A percentile compares a stretch with the other conserved stretches of the same genome.
phyloP scores from a whole-genome alignment of 64 coral and sea anemone species.

The Cladopsammia gracilis region DNA sequence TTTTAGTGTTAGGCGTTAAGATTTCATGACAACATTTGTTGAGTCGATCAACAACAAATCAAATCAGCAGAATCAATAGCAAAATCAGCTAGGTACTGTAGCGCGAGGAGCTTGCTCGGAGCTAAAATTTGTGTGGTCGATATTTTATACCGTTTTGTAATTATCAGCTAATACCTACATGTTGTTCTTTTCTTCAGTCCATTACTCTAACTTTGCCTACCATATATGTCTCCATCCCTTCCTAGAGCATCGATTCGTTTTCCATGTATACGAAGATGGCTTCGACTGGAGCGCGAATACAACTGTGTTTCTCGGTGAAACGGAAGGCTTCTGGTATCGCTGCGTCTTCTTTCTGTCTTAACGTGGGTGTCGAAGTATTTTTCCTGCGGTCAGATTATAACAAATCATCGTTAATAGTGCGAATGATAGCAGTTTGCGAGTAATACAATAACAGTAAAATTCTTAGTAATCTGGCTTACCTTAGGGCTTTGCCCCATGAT shows the following conservation, averaged over 20 bases:
- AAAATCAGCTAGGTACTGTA: not conserved
- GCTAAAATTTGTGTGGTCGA: not conserved
- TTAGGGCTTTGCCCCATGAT: not conserved
- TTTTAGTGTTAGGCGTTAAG: not conserved
- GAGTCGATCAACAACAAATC: not conserved
- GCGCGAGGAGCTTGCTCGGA: not conserved
- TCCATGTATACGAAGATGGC: constrained; percentile 82
- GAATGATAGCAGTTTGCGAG: not conserved
- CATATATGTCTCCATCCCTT: constrained; percentile 85
- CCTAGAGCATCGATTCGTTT: constrained; percentile 81
- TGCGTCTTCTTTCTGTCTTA: constrained; percentile 55
- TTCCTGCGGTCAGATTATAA: constrained; percentile 1
- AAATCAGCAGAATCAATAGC: not conserved
- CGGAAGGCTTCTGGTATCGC: constrained; percentile 80
- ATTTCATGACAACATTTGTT: not conserved
- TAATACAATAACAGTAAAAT: not conserved
- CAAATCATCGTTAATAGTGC: not conserved
- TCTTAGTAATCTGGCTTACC: not conserved
- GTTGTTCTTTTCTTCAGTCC: not conserved
- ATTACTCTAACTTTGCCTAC: constrained; percentile 46
- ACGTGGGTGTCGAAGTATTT: constrained; percentile 70
- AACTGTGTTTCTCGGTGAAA: constrained; percentile 92
- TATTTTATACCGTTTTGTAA: not conserved
- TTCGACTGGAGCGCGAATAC: constrained; percentile 84
- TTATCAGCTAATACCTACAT: not conserved